These are phyloP conservation scores for Scolopax rusticola DNA, from an alignment of 2,797 vertebrate genomes.

Conservation along the genomic window DNA sequence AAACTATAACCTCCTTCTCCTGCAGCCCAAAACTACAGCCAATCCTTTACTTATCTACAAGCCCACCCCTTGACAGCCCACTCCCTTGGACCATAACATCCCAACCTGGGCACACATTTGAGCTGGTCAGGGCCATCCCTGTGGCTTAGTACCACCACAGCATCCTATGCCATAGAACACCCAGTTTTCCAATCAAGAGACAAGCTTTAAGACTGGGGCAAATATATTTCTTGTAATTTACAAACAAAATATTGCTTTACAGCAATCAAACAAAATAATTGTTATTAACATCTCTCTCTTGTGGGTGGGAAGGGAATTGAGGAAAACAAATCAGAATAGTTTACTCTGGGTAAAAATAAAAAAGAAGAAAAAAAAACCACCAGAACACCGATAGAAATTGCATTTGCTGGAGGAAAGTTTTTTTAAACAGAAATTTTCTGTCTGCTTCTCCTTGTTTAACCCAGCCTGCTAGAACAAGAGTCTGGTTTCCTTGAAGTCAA, in stretches of 20 bases:
- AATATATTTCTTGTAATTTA: background rate
- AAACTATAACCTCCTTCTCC: background rate
- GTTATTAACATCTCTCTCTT: background rate
- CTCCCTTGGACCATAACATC: background rate
- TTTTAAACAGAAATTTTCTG: background rate
- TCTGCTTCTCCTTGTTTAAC: background rate
- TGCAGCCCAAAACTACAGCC: background rate
- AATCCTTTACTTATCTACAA: background rate
- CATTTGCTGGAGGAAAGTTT: background rate
- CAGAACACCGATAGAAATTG: background rate
- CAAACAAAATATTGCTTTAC: background rate
- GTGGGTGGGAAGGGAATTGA: background rate
- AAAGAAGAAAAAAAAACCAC: fast-evolving
- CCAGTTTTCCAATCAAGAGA: background rate
- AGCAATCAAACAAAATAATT: background rate
- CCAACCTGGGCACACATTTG: background rate
- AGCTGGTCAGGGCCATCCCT: background rate
- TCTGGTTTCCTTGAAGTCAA: background rate
- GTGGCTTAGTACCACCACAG: background rate
- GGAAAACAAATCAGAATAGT: background rate
- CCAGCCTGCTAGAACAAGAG: background rate
- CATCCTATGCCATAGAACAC: background rate
- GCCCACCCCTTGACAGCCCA: background rate
- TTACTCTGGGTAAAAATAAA: background rate
- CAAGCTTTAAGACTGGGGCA: background rate